phyloP scores from a whole-genome alignment of 1,140 invertebrate species.

The Drosophila pruinosa region DNA sequence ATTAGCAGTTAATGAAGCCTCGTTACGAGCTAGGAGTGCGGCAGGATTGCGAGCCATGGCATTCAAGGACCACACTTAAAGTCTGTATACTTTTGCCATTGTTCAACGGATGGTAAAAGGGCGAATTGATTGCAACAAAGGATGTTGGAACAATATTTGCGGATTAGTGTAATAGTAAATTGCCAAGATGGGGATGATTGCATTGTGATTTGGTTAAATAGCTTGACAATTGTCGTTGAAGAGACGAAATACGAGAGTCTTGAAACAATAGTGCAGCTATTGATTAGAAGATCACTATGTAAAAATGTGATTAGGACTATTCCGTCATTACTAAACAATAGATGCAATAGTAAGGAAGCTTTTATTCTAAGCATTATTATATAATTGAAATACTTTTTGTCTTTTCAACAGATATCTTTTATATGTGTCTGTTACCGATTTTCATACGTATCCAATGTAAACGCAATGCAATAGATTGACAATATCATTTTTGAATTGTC shows the following conservation, averaged over 20 bases:
- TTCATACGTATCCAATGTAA: too few species aligned
- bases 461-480: too few species aligned
- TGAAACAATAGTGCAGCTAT: background rate
- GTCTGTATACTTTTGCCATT: background rate
- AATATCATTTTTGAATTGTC: too few species aligned
- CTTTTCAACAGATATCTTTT: too few species aligned
- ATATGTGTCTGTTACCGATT: too few species aligned
- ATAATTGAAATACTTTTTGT: too few species aligned
- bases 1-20: slow-evolving; percentile 78
- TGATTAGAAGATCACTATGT: background rate
- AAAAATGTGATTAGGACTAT: too few species aligned
- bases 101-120: background rate
- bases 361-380: too few species aligned
- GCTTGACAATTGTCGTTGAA: background rate
- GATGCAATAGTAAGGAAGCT: too few species aligned
- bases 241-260: too few species aligned
- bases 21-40: slow-evolving; percentile 46
- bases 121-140: slow-evolving; percentile 58
- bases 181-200: slow-evolving; percentile 25
- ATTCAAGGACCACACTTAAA: slow-evolving; percentile 40
- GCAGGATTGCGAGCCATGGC: background rate
- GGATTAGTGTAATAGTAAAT: slow-evolving; percentile 59
- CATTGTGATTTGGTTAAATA: background rate
- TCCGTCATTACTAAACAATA: too few species aligned
- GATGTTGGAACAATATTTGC: slow-evolving; percentile 61